Evolutionary conservation across 2,888 invertebrate species (phyloP), one percentile per base, ranked within the genome.

Genomic region (Coenonympha arcania): DNA sequence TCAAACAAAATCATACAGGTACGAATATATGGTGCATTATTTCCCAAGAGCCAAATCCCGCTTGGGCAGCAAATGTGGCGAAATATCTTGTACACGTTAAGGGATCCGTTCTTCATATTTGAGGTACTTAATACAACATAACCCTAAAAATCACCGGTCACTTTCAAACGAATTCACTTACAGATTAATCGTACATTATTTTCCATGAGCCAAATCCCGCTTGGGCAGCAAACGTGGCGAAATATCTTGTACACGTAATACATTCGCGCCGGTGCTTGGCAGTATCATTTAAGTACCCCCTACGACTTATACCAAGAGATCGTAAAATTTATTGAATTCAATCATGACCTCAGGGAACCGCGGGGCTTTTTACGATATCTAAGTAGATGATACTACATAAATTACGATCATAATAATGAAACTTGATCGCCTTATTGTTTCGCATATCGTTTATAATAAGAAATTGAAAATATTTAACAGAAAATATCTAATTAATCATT

Each of bases 251-350:
- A 52, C 50, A 44, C 40, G 33, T 49, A 43, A 30, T 51, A 43
- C 51, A 51, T 48, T 53, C 45, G 45, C 41, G 30, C 24, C 40
- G 45, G 42, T 57, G n/a, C n/a, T n/a, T n/a, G n/a, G n/a, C n/a
- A 50, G 56, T 53, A 55, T 57, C 51, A 50, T 58, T 59, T 58
- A 56, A 58, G 59, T 55, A 46, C 31, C 51, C 34, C 44, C 43
- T 51, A 52, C 48, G 57, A 61, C 52, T 52, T 58, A 60, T 52
- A 51, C 52, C 52, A 48, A 56, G 31, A 54, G 39, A 54, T 55
- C 58, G 51, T 59, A 59, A 58, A 58, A 55, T 58, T 56, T 55
- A 58, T 54, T 39, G 54, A 56, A 59, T 60, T 59, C 63, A 57
- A 63, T 39, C 39, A 39, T 39, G 39, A 55, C 37, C 48, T 47